Base-by-base conservation (phyloP, 1,140 invertebrate species). In the Archegozetes longisetosus region DNA sequence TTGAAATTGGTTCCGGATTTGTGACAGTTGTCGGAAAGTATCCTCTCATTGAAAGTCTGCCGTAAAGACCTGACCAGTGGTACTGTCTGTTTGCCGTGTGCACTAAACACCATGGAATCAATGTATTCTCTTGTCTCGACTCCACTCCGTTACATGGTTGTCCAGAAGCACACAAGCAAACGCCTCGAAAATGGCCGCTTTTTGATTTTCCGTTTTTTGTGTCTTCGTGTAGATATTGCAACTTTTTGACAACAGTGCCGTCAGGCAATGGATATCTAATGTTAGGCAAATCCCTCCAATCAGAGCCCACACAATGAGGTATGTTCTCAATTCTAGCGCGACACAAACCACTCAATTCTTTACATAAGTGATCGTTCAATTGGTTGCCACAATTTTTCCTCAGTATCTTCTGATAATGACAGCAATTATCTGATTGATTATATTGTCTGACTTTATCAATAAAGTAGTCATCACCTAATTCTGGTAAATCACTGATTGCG, bases 101-200 rank as follows among this genome's bases (percentile, higher is more conserved):
- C 24, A 87, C 86, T 58, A 91, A 74, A 70, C 87, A 90, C 88
- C 88, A 92, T 1, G 88, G 88, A 55, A 92, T 85, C 32, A 91
- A 70, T 1, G 88, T 90, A 70, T 87, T 84, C 68, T 82, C 82
- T 74, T 91, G 88, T 54, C 80, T 79, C 71, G 87, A 84, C 63
- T 74, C 70, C 6, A 40, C 17, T 0, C 83, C 23, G 68, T 84
- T 79, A 72, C 87, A 90, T 0, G 75, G 17, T 62, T 75, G 74
- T 3, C 71, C 80, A 4, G 78, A 72, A 1, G 81, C 81, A 74
- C 88, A 92, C 13, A 75, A 73, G 70, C 88, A 92, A 32, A 91
- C 87, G 24, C 87, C 88, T 61, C 84, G 75, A 60, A 82, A 71
- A 6, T 73, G 74, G 14, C 83, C 83, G 13, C 66, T 74, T 0